These are phyloP conservation scores for Aeoliscus strigatus DNA, from an alignment of 2,797 vertebrate species.

Conservation along the genomic window DNA sequence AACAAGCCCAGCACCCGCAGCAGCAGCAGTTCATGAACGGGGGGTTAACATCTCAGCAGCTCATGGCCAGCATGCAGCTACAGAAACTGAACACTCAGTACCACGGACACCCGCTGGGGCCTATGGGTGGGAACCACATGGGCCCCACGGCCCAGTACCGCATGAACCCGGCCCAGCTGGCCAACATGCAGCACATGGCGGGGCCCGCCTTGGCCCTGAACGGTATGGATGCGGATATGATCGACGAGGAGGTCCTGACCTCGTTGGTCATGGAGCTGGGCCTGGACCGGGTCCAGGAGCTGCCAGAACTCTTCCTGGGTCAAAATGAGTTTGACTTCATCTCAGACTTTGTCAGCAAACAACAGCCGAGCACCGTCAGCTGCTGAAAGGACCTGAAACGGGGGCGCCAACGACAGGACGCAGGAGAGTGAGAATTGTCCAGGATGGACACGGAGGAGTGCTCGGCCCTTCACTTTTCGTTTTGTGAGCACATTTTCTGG, in stretches of 20 bases:
- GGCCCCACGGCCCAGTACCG: constrained; percentile 74
- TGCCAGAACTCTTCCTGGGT: constrained; percentile 94
- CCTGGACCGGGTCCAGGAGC: constrained; percentile 91
- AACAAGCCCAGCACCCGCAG: constrained; percentile 56
- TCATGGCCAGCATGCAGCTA: constrained; percentile 91
- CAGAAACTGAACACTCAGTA: constrained; percentile 91
- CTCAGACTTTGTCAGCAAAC: constrained; percentile 94
- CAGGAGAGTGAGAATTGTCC: constrained; percentile 32
- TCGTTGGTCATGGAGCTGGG: constrained; percentile 92
- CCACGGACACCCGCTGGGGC: constrained; percentile 81
- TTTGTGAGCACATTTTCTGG: constrained; percentile 42
- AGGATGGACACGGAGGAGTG: constrained; percentile 39
- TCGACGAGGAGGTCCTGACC: constrained; percentile 94
- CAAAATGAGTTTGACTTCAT: constrained; percentile 98
- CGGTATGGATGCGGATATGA: constrained; percentile 89
- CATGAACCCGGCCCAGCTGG: constrained; percentile 74
- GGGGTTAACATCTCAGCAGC: constrained; percentile 78
- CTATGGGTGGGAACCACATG: constrained; percentile 77
- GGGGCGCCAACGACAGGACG: constrained; percentile 22
- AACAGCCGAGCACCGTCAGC: constrained; percentile 91
- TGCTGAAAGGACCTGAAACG: constrained; percentile 75
- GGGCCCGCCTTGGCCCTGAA: constrained; percentile 80
- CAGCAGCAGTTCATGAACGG: constrained; percentile 74
- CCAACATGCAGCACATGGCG: constrained; percentile 82
- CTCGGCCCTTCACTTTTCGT: constrained; percentile 41